Percentiles rank a stretch among this genome's conserved stretches.
These are phyloP conservation scores for Xiphophorus couchianus DNA, from an alignment of 2,113 vertebrate genomes.

Conservation along the genomic window DNA sequence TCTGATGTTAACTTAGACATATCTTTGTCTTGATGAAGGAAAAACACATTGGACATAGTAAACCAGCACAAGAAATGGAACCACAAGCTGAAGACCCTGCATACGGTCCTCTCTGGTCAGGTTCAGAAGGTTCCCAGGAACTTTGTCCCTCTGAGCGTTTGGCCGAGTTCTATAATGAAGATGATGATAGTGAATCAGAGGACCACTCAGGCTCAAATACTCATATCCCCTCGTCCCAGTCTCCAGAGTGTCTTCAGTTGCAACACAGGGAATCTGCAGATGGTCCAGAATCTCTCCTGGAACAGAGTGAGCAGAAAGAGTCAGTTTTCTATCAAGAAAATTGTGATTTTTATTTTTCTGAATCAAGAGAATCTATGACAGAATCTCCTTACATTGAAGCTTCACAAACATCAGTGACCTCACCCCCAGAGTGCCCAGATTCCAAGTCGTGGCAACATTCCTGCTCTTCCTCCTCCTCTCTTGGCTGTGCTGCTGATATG, in stretches of 20 bases:
- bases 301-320: conserved; percentile 49
- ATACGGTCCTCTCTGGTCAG: conserved; percentile 73
- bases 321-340: conserved; percentile 42
- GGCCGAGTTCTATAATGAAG: conserved; percentile 67
- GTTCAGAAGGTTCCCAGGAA: conserved; percentile 67
- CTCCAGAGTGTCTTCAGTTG: conserved; percentile 75
- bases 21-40: conserved; percentile 58
- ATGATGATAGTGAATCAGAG: conserved; percentile 65
- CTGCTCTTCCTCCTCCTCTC: conserved; percentile 60
- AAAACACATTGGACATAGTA: conserved; percentile 29
- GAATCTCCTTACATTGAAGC: conserved; percentile 36
- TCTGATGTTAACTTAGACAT: conserved; percentile 16
- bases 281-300: conserved; percentile 29
- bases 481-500: conserved; percentile 77
- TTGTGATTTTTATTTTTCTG: conserved; percentile 32
- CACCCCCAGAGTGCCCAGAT: conserved; percentile 12
- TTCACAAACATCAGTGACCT: conserved; percentile 26
- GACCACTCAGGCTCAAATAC: conserved; percentile 57
- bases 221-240: conserved; percentile 12
- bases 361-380: conserved; percentile 32
- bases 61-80: conserved; percentile 61
- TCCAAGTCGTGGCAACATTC: conserved; percentile 37
- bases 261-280: conserved; percentile 40
- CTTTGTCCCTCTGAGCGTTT: conserved; percentile 66
- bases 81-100: conserved; percentile 63